Evolutionary conservation across 2,888 invertebrate genomes (phyloP).

Genomic region (Eledona agricola): DNA sequence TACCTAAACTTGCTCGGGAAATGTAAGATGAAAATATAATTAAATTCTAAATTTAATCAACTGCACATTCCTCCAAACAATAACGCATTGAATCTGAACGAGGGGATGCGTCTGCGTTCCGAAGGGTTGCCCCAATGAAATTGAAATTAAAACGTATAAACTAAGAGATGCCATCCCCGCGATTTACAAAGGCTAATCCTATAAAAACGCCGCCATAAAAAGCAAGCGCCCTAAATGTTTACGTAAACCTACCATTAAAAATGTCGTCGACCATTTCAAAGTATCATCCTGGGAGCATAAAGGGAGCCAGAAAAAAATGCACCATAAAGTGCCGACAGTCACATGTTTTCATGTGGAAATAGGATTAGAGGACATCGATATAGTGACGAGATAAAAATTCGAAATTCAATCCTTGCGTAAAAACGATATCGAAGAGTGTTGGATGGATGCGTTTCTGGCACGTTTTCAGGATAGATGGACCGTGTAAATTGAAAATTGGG

Average conservation of each 20-base stretch:
- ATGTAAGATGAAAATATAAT: too few species aligned
- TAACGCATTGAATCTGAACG: conserved; percentile 15
- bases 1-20: too few species aligned
- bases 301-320: conserved; percentile 14
- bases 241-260: conserved; percentile 33
- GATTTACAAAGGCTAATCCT: conserved; percentile 12
- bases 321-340: conserved; percentile 49
- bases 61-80: conserved; percentile 23
- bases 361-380: conserved; percentile 53
- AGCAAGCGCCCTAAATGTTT: conserved; percentile 26
- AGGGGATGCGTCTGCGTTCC: conserved; percentile 56
- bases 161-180: conserved; percentile 1
- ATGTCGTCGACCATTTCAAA: conserved; percentile 14
- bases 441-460: conserved; percentile 40
- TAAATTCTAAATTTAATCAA: conserved; percentile 8
- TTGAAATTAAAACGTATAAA: conserved; percentile 61
- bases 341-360: conserved; percentile 53
- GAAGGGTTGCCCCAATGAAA: conserved; percentile 60
- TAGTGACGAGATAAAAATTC: conserved; percentile 42
- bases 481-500: conserved; percentile 52
- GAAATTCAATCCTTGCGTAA: conserved; percentile 42
- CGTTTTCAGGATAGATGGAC: conserved; percentile 50
- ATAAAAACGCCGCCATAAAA: conserved; percentile 29
- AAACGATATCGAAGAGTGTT: conserved; percentile 45
- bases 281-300: conserved; percentile 3